Evolutionary conservation across 1,140 invertebrate genomes (phyloP), one percentile per base, ranked within the genome.

Genomic region (Pinna nobilis): DNA sequence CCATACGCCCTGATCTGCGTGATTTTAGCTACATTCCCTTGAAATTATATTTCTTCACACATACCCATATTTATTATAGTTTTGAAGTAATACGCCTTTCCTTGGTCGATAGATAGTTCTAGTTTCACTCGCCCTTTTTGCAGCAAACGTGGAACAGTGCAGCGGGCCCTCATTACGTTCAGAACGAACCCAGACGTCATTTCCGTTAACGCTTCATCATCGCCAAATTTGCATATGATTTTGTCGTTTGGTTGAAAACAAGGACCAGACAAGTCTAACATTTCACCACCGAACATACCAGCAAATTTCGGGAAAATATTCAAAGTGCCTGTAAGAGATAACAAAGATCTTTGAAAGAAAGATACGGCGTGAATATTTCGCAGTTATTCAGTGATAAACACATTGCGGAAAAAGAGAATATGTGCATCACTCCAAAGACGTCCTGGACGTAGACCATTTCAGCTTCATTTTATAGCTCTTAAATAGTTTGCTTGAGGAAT

Each of bases 211-310:
- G 15, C 18, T n/a, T 44, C n/a, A 32, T 30, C 61, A 3, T 18
- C 23, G 23, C 61, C 61, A 47, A 65, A 65, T 41, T 39, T 41
- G 41, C 61, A 65, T 25, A 23, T 25, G 41, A 65, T 39, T 0
- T 6, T 0, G 15, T 23, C 61, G 37, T 23, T 33, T 3, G 37
- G 1, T 6, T n/a, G 5, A 25, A 65, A 25, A 23, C 61, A 65
- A 2, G 61, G 32, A 47, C 61, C 61, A 23, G 61, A 65, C 4
- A 65, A 30, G 61, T 65, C 32, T 28, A 65, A 32, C 37, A 65
- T 41, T 20, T 65, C 37, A 20, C 61, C 61, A 5, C 61, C 61
- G 20, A 65, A 30, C 37, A 65, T 33, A 13, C 32, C 32, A 9
- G 61, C 61, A 25, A 65, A n/a, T 47, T 20, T 18, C 11, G 61